Conservation (phyloP, 2,888 invertebrate species). For the Nomada hirtipes region DNA sequence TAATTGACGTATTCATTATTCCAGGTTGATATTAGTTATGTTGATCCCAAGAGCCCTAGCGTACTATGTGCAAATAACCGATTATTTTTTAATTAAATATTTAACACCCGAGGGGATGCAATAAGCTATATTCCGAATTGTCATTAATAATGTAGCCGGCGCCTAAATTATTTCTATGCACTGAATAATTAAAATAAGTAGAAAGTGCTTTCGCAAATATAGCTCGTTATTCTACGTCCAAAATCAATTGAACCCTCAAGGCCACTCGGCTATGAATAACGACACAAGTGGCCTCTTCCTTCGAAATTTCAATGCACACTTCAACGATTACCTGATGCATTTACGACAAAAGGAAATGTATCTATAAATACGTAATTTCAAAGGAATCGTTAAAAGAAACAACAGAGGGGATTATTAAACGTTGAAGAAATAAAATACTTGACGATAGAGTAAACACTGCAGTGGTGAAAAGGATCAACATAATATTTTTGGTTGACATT, state of each 20-base stretch:
- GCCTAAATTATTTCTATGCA: neutral
- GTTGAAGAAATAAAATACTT: no score
- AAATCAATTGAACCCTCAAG: slow-evolving; percentile 19
- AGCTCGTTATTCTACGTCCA: slow-evolving; percentile 9
- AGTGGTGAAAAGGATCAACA: no score
- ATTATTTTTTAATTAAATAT: no score
- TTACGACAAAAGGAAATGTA: neutral
- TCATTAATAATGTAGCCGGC: neutral
- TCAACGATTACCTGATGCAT: slow-evolving; percentile 9
- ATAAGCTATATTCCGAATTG: neutral
- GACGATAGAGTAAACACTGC: no score
- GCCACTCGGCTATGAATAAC: slow-evolving; percentile 13
- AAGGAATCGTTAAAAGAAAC: neutral
- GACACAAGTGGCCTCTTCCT: slow-evolving; percentile 11
- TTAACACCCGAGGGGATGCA: no score
- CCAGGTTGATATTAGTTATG: no score
- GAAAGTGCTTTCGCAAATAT: neutral
- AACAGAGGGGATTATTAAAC: no score
- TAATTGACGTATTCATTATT: no score
- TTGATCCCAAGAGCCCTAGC: no score
- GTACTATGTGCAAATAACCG: no score
- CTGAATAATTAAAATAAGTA: neutral
- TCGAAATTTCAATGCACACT: slow-evolving; percentile 21
- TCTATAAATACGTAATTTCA: neutral
- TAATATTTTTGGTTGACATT: no score